Percentiles rank a stretch among this genome's conserved stretches.
Conservation (phyloP, 2,113 vertebrate genomes). For the Takifugu flavidus region DNA sequence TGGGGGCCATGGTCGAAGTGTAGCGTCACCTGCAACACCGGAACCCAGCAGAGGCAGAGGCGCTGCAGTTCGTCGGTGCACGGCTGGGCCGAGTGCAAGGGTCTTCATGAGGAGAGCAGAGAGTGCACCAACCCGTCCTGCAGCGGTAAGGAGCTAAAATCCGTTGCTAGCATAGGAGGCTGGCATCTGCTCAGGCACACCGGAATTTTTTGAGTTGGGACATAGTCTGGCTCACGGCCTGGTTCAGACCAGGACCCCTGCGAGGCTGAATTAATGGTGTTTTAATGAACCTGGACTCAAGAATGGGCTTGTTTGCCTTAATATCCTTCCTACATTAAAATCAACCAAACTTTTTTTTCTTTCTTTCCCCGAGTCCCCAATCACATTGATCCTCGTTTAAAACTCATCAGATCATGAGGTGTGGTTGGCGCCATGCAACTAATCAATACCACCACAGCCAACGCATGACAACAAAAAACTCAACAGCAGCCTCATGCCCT, state of each 20-base stretch:
- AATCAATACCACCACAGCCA: too few relatives aligned
- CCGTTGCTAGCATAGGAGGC: background rate
- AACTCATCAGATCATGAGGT: too few relatives aligned
- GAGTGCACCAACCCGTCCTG: constrained; percentile 87
- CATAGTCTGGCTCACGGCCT: constrained; percentile 15
- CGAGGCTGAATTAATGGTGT: constrained; percentile 14
- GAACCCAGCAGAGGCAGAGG: constrained; percentile 88
- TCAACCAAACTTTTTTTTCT: background rate
- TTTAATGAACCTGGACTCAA: constrained; percentile 20
- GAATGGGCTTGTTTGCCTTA: background rate
- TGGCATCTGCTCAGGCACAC: constrained; percentile 11
- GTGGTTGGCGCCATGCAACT: too few relatives aligned
- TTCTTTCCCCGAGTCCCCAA: too few relatives aligned
- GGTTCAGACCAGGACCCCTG: background rate
- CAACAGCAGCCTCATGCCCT: too few relatives aligned
- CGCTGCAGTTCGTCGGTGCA: constrained; percentile 88
- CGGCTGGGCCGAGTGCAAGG: constrained; percentile 89
- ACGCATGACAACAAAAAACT: too few relatives aligned
- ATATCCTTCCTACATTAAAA: background rate
- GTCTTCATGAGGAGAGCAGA: constrained; percentile 85
- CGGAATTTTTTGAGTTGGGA: constrained; percentile 9
- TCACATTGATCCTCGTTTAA: too few relatives aligned
- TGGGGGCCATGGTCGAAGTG: constrained; percentile 92
- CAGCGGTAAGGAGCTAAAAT: constrained; percentile 77
- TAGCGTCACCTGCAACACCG: constrained; percentile 87